Evolutionary conservation across 2,797 vertebrate species (phyloP).

Genomic region (Chaunax sp.): DNA sequence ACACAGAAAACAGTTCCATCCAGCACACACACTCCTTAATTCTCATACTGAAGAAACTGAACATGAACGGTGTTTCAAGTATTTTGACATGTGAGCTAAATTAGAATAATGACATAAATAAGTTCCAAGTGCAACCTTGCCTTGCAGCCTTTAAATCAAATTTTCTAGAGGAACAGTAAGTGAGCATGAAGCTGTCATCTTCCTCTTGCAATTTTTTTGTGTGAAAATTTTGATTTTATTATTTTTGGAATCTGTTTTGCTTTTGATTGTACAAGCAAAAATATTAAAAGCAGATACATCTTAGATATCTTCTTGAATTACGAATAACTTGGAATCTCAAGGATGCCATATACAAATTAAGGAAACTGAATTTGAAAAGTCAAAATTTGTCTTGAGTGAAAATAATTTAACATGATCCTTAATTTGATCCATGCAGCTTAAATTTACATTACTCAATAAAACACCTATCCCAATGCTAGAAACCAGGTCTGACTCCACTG

Average conservation of each 20-base stretch:
- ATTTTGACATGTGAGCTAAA: too few relatives aligned
- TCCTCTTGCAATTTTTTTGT: too few relatives aligned
- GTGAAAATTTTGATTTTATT: neutral
- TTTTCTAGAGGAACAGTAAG: neutral
- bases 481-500: too few relatives aligned
- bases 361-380: neutral
- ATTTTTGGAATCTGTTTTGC: neutral
- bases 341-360: neutral
- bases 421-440: neutral
- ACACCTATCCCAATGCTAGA: too few relatives aligned
- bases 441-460: neutral
- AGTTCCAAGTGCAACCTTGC: too few relatives aligned
- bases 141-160: too few relatives aligned
- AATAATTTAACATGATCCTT: neutral
- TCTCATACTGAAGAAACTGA: too few relatives aligned
- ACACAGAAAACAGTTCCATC: too few relatives aligned
- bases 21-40: too few relatives aligned
- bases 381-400: neutral
- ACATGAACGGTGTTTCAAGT: too few relatives aligned
- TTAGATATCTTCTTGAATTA: conserved; percentile 3
- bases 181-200: neutral
- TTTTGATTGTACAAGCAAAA: too few relatives aligned
- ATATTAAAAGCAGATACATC: neutral
- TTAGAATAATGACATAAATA: too few relatives aligned
- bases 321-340: conserved; percentile 19